Conservation (phyloP, 2,888 invertebrate genomes). For the Hypsopygia costalis region DNA sequence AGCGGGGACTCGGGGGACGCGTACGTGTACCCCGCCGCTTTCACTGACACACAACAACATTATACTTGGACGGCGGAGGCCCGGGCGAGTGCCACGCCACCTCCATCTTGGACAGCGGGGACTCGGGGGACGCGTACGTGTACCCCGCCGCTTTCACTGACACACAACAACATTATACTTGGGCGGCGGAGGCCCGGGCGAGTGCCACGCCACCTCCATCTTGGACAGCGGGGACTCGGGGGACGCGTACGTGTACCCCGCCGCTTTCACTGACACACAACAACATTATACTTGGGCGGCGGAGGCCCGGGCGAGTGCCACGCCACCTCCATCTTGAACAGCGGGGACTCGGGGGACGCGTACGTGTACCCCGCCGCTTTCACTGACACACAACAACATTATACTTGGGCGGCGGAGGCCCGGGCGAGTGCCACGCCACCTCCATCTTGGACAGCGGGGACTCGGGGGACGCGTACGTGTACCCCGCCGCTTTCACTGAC, state of each 20-base stretch:
- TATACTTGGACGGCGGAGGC: conserved; percentile 21
- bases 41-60: conserved; percentile 20
- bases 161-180: not conserved
- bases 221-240: conserved; percentile 91
- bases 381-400: conserved; percentile 18
- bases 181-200: conserved; percentile 27
- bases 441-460: conserved; percentile 92
- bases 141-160: conserved; percentile 29
- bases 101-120: conserved; percentile 91
- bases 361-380: conserved; percentile 56
- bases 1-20: conserved; percentile 91
- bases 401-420: conserved; percentile 22
- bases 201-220: conserved; percentile 83
- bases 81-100: conserved; percentile 55
- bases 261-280: conserved; percentile 23
- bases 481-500: conserved; percentile 28
- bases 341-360: conserved; percentile 90
- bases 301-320: conserved; percentile 40
- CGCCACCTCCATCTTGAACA: conserved; percentile 88
- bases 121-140: conserved; percentile 88
- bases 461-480: conserved; percentile 86
- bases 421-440: conserved; percentile 56
- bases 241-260: conserved; percentile 81
- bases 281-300: conserved; percentile 16
- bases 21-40: conserved; percentile 55